phyloP scores from a whole-genome alignment of 92 coral and sea anemone species.

The Palythoa grandis region DNA sequence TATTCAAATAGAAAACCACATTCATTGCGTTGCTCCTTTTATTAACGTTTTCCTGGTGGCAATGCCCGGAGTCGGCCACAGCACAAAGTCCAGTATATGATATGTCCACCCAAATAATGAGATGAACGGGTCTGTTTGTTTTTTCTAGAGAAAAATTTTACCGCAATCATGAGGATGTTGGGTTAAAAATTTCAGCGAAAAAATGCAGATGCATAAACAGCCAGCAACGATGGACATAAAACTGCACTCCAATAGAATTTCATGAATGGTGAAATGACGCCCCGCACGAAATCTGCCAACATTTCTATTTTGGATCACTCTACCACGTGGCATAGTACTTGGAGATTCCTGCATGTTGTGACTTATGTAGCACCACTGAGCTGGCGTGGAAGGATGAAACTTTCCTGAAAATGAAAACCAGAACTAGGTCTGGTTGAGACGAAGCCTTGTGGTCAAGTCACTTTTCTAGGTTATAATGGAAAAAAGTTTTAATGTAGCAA shows the following conservation, averaged over 20 bases:
- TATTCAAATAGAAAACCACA: too few relatives aligned
- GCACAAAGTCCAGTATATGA: too few relatives aligned
- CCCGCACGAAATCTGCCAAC: background rate
- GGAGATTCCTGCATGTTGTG: background rate
- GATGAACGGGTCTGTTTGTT: background rate
- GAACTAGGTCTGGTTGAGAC: background rate
- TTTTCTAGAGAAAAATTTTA: background rate
- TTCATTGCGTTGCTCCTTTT: too few relatives aligned
- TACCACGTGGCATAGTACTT: background rate
- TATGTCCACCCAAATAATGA: too few relatives aligned
- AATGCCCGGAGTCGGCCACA: too few relatives aligned
- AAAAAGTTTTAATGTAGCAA: background rate
- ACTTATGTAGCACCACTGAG: background rate
- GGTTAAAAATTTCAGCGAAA: background rate
- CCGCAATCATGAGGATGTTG: background rate
- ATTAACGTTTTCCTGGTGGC: too few relatives aligned
- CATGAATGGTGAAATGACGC: background rate
- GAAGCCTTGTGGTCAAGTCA: background rate
- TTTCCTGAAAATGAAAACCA: background rate
- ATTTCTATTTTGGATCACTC: background rate
- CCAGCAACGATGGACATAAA: constrained; percentile 11
- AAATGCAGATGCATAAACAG: background rate
- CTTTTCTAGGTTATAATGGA: background rate
- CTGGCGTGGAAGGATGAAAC: background rate
- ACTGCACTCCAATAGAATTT: background rate